These are phyloP conservation scores for Entomobrya proxima DNA, from an alignment of 2,888 invertebrate species.

Conservation along the genomic window DNA sequence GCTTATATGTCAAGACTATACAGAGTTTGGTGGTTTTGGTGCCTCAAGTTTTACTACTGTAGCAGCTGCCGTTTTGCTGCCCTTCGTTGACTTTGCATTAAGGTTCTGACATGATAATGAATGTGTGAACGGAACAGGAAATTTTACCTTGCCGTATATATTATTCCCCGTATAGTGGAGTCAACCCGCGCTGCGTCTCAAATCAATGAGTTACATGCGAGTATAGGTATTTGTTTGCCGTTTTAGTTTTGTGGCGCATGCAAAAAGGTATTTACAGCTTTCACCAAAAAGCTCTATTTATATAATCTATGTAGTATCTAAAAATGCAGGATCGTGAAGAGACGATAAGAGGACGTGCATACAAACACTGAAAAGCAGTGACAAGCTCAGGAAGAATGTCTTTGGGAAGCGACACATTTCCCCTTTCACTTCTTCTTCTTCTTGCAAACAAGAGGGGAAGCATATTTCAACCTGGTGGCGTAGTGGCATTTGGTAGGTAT, in stretches of 20 bases:
- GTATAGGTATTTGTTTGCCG: constrained; percentile 13
- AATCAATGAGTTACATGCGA: neutral
- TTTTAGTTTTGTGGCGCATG: neutral
- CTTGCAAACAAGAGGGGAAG: constrained; percentile 26
- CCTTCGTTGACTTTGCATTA: constrained; percentile 67
- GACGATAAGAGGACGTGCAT: neutral
- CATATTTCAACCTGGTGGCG: constrained; percentile 50
- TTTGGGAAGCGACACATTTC: constrained; percentile 68
- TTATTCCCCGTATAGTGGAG: neutral
- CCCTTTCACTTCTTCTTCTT: constrained; percentile 57
- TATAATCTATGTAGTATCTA: neutral
- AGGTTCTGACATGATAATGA: constrained; percentile 66
- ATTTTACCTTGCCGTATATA: constrained; percentile 50
- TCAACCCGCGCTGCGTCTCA: neutral
- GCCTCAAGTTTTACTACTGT: constrained; percentile 6
- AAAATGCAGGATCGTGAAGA: neutral
- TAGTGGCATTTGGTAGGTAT: neutral
- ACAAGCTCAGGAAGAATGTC: constrained; percentile 66
- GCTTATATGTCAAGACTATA: neutral
- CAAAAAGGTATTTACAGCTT: constrained; percentile 34
- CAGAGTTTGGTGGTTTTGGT: neutral
- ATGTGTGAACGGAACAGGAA: constrained; percentile 69
- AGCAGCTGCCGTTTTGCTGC: constrained; percentile 59
- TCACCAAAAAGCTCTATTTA: neutral
- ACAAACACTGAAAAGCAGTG: constrained; percentile 46